phyloP scores from a whole-genome alignment of 2,888 invertebrate species.

The Megamerina dolium region DNA sequence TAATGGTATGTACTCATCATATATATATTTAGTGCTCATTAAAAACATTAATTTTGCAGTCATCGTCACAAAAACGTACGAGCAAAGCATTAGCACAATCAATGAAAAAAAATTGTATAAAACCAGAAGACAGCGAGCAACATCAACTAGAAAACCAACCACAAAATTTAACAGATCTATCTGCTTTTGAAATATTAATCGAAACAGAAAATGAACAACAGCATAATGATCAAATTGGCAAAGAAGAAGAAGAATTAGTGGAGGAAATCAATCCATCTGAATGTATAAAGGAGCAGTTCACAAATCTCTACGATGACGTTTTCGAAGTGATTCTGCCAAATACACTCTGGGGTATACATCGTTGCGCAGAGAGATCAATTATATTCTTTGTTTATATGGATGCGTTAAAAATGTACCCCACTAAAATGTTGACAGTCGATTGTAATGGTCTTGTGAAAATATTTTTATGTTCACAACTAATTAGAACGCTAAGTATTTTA shows the following conservation, averaged over 20 bases:
- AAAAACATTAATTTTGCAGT: too few species aligned
- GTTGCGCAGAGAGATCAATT: conserved; percentile 26
- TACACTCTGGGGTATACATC: conserved; percentile 32
- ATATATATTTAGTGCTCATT: too few species aligned
- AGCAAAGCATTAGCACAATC: neutral
- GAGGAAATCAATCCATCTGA: too few species aligned
- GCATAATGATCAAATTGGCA: neutral
- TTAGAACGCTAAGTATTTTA: conserved; percentile 14
- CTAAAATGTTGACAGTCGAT: conserved; percentile 24
- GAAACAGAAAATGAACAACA: neutral
- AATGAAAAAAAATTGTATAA: neutral
- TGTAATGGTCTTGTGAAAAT: conserved; percentile 18
- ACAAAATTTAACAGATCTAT: too few species aligned
- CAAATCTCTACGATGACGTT: conserved; percentile 28
- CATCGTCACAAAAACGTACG: neutral
- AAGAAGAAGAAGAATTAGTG: too few species aligned
- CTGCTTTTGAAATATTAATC: too few species aligned
- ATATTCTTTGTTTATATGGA: conserved; percentile 29
- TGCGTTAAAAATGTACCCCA: conserved; percentile 15
- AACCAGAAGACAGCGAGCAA: too few species aligned
- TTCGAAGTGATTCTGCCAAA: conserved; percentile 27
- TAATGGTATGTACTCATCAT: conserved; percentile 12
- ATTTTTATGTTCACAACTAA: conserved; percentile 13
- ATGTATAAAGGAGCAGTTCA: conserved; percentile 10
- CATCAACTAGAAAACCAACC: too few species aligned